phyloP scores from a whole-genome alignment of 2,888 invertebrate species.

The Chrysotoxum bicinctum region DNA sequence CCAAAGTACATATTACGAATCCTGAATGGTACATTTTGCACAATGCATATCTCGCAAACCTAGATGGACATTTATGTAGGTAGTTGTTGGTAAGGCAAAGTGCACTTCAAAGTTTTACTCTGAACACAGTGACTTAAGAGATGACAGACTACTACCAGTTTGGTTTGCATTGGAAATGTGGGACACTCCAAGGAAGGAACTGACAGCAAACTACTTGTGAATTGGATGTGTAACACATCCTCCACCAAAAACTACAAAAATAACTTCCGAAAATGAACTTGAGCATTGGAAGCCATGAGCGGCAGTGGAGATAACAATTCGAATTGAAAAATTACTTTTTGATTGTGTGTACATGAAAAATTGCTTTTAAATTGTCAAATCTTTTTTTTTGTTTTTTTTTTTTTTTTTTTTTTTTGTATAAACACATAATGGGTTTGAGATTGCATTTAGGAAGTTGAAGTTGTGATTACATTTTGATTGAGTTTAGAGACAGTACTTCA shows the following conservation, averaged over 20 bases:
- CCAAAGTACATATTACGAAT: background rate
- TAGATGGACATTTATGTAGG: background rate
- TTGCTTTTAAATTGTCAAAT: slow-evolving; percentile 66
- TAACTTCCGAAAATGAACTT: slow-evolving; percentile 26
- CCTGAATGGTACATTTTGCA: background rate
- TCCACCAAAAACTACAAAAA: slow-evolving; percentile 18
- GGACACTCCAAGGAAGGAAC: slow-evolving; percentile 41
- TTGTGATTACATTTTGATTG: slow-evolving; percentile 57
- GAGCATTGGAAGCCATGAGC: background rate
- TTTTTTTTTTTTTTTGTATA: slow-evolving; percentile 3
- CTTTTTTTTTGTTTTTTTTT: slow-evolving; percentile 10
- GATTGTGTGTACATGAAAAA: slow-evolving; percentile 61
- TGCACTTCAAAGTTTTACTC: slow-evolving; percentile 43
- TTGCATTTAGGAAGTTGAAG: slow-evolving; percentile 43
- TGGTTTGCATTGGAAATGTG: slow-evolving; percentile 28
- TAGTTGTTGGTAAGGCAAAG: slow-evolving; percentile 18
- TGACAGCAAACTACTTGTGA: background rate
- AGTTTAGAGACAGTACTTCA: background rate
- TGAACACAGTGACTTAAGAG: slow-evolving; percentile 24
- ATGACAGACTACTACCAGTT: slow-evolving; percentile 30
- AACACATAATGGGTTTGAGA: slow-evolving; percentile 19
- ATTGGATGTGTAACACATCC: slow-evolving; percentile 18
- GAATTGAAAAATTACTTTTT: slow-evolving; percentile 69
- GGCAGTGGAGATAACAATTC: slow-evolving; percentile 39
- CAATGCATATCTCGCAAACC: background rate